Percentiles rank a stretch among this genome's conserved stretches.
phyloP scores from a whole-genome alignment of 2,888 invertebrate genomes.

The Lepidochrysops patricia region DNA sequence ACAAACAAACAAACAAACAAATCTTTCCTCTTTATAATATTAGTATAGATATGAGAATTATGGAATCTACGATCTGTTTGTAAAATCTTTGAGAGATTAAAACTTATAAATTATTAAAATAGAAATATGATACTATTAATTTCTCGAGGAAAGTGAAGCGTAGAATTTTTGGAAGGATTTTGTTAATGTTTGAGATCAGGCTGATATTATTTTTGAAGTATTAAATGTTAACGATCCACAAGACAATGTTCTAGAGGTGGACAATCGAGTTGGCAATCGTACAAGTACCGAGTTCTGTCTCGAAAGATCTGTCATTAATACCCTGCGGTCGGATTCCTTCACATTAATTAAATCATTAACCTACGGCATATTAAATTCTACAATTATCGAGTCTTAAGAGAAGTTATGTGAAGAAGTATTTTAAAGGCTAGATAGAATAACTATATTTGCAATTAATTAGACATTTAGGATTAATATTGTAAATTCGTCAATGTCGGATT shows the following conservation, averaged over 20 bases:
- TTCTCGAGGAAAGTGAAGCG: neutral
- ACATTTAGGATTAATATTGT: no score
- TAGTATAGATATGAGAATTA: neutral
- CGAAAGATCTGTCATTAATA: neutral
- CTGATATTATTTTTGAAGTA: no score
- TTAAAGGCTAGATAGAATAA: no score
- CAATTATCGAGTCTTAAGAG: neutral
- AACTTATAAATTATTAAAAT: neutral
- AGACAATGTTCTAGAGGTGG: neutral
- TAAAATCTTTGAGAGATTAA: neutral
- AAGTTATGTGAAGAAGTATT: neutral
- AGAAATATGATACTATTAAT: neutral
- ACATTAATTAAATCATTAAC: neutral
- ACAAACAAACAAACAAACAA: no score
- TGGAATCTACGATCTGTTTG: neutral
- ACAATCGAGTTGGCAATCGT: neutral
- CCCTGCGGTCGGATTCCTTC: neutral
- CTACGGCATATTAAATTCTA: neutral
- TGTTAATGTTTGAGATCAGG: neutral
- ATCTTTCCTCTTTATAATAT: no score
- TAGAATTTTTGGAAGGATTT: neutral
- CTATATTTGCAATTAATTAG: no score
- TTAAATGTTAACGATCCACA: neutral
- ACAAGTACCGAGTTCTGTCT: neutral
- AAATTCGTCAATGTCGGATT: no score